phyloP scores from a whole-genome alignment of 2,797 vertebrate genomes.

The Chelon labrosus region DNA sequence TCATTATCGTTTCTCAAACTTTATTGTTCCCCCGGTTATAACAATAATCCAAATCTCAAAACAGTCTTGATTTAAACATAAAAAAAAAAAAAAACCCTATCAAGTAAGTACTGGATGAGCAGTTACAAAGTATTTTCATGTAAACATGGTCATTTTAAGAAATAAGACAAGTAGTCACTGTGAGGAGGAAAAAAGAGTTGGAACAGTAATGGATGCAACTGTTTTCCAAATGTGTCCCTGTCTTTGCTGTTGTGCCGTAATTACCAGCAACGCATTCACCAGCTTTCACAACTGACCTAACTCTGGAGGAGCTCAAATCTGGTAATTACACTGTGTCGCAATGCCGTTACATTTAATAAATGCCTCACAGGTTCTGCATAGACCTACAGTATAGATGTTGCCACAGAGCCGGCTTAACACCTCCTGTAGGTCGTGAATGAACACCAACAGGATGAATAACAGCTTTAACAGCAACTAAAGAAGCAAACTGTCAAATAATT shows the following conservation, averaged over 20 bases:
- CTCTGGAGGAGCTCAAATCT: not conserved
- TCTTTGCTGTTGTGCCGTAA: not conserved
- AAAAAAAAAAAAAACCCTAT: conserved; percentile 32
- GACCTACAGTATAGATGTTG: no score
- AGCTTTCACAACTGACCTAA: not conserved
- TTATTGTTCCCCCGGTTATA: conserved; percentile 58
- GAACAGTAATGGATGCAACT: no score
- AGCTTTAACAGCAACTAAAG: not conserved
- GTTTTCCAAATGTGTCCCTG: conserved; percentile 1
- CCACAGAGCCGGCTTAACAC: no score
- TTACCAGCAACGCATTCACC: not conserved
- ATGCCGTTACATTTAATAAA: no score
- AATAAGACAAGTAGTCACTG: not conserved
- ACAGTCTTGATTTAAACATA: conserved; percentile 37
- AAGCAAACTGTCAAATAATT: no score
- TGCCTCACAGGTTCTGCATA: no score
- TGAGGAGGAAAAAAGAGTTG: not conserved
- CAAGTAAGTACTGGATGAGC: conserved; percentile 46
- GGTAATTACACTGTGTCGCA: no score
- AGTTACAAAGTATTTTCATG: conserved; percentile 45
- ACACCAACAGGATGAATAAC: not conserved
- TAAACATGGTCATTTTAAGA: conserved; percentile 33
- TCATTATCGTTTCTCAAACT: conserved; percentile 17
- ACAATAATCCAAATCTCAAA: conserved; percentile 39
- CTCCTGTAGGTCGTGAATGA: no score